A percentile compares a stretch with the other conserved stretches of the same genome.
Evolutionary conservation across 2,113 vertebrate species (phyloP).

Genomic region (Lipotes vexillifer): DNA sequence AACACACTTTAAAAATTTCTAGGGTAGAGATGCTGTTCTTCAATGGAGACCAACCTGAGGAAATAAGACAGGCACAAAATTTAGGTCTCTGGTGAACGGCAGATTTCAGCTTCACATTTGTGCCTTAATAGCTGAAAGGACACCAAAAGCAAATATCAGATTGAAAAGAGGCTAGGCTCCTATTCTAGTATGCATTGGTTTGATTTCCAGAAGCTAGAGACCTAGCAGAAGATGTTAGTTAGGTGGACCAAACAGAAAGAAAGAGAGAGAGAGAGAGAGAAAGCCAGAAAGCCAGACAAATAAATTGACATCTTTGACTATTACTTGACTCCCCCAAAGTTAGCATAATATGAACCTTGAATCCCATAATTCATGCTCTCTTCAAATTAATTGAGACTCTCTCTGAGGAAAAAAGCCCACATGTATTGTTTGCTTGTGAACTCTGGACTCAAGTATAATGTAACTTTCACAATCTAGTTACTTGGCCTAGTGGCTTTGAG

Average conservation of each 20-base stretch:
- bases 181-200: not conserved
- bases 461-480: not conserved
- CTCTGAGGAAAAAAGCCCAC: not conserved
- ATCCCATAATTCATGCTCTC: not conserved
- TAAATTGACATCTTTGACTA: not conserved
- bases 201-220: not conserved
- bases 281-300: not conserved
- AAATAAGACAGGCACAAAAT: not conserved
- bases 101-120: not conserved
- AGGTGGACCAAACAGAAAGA: not conserved
- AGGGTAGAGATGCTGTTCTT: not conserved
- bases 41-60: not conserved
- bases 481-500: conserved; percentile 32
- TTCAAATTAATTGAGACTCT: not conserved
- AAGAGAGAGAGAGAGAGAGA: not conserved
- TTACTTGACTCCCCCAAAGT: not conserved
- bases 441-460: not conserved
- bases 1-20: not conserved
- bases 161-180: not conserved
- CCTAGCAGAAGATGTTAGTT: not conserved
- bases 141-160: not conserved
- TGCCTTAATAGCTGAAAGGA: not conserved
- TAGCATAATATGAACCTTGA: not conserved
- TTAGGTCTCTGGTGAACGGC: not conserved
- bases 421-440: not conserved